A percentile compares a stretch with the other conserved stretches of the same genome.
phyloP scores from a whole-genome alignment of 2,113 vertebrate genomes.

The Anthoscopus minutus region DNA sequence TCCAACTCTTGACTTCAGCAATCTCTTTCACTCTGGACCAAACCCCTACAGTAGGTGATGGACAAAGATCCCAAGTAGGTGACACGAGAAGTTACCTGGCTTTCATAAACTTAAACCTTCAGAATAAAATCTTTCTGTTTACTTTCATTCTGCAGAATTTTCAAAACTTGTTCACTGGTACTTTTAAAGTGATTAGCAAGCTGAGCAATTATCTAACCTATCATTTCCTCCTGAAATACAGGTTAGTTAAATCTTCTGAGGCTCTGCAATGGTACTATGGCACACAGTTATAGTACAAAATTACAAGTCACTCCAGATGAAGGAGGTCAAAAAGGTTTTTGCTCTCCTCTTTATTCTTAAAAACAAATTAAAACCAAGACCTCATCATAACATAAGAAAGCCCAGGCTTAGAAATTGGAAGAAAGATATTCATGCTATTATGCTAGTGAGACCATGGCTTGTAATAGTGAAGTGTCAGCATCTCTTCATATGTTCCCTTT shows the following conservation, averaged over 20 bases:
- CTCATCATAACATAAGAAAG: neutral
- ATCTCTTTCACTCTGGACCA: neutral
- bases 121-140: neutral
- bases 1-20: neutral
- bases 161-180: neutral
- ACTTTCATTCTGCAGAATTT: neutral
- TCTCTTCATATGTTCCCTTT: neutral
- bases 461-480: neutral
- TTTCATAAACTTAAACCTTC: neutral
- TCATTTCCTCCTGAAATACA: constrained; percentile 1
- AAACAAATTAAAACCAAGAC: neutral
- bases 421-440: neutral
- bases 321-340: neutral
- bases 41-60: neutral
- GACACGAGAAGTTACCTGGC: neutral
- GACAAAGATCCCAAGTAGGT: neutral
- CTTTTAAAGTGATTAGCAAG: neutral
- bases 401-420: neutral
- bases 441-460: neutral
- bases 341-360: neutral
- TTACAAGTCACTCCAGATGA: neutral
- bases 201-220: neutral
- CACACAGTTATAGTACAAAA: neutral
- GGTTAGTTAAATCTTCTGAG: neutral
- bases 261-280: neutral